Evolutionary conservation across 1,140 invertebrate species (phyloP).

Genomic region (Brachionus angularis): DNA sequence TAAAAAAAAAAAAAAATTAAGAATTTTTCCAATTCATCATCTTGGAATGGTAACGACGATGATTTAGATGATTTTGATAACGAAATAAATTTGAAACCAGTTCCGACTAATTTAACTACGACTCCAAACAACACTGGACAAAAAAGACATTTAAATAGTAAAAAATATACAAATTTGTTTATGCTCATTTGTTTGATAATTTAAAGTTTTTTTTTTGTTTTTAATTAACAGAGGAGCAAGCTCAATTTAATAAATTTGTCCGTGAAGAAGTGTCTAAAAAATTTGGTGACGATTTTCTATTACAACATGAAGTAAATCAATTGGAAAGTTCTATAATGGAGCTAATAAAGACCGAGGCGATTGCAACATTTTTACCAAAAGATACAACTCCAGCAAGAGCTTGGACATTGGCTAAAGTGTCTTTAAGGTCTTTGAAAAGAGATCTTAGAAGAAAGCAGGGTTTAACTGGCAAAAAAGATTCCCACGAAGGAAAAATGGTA

Average conservation of each 20-base stretch:
- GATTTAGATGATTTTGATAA: conserved; percentile 41
- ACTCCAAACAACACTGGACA: neutral
- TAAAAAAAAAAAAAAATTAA: neutral
- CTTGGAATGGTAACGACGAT: conserved; percentile 42
- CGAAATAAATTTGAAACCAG: conserved; percentile 40
- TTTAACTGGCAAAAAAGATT: conserved; percentile 20
- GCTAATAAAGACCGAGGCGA: conserved; percentile 28
- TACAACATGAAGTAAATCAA: conserved; percentile 42
- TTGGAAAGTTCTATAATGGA: conserved; percentile 39
- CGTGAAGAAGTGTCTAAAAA: conserved; percentile 43
- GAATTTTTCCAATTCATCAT: conserved; percentile 43
- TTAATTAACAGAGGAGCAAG: conserved; percentile 33
- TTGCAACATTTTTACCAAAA: conserved; percentile 42
- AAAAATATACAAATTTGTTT: neutral
- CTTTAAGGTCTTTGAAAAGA: conserved; percentile 30
- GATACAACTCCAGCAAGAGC: conserved; percentile 40
- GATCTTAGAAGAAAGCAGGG: conserved; percentile 40
- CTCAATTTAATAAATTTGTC: conserved; percentile 40
- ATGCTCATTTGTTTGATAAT: neutral
- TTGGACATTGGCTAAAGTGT: conserved; percentile 39
- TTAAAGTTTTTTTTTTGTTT: neutral
- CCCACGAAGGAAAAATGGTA: conserved; percentile 37
- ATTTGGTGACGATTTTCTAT: conserved; percentile 41
- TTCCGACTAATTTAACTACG: conserved; percentile 9
- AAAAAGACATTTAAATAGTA: conserved; percentile 42